These are phyloP conservation scores for Rynchops niger DNA, from an alignment of 2,113 vertebrate species.

Conservation along the genomic window DNA sequence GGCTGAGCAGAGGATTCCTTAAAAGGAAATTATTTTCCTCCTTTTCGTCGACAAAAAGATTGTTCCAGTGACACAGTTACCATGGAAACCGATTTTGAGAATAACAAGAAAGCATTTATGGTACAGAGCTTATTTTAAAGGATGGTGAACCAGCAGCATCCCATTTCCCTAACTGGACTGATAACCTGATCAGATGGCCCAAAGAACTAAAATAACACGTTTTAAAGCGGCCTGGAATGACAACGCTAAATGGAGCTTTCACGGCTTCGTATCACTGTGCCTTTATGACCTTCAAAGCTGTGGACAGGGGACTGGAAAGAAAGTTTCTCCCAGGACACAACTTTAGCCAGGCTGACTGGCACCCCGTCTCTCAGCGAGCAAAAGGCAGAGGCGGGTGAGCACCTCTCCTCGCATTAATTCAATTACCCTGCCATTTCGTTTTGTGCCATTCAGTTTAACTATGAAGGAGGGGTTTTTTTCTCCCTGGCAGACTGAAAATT, in stretches of 20 bases:
- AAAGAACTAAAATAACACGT: not conserved
- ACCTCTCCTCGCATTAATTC: not conserved
- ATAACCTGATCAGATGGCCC: not conserved
- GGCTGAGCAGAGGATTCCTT: not conserved
- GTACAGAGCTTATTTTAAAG: slow-evolving; percentile 14
- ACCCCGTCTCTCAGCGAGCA: fast-evolving
- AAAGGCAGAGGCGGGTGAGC: not conserved
- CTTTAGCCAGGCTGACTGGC: not conserved
- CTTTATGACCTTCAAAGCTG: not conserved
- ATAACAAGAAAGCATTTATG: not conserved
- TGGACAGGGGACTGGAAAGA: not conserved
- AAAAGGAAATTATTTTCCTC: slow-evolving; percentile 34
- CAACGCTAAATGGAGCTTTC: not conserved
- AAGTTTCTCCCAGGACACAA: not conserved
- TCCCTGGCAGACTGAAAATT: not conserved
- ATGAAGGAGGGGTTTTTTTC: fast-evolving
- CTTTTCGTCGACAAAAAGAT: not conserved
- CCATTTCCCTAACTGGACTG: not conserved
- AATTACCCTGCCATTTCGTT: not conserved
- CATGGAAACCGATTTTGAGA: slow-evolving; percentile 29
- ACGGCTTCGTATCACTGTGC: not conserved
- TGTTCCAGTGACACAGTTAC: not conserved
- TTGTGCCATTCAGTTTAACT: not conserved
- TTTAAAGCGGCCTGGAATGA: not conserved
- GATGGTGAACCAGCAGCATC: not conserved